Conservation (phyloP, 2,113 vertebrate genomes). For the Pipra filicauda region DNA sequence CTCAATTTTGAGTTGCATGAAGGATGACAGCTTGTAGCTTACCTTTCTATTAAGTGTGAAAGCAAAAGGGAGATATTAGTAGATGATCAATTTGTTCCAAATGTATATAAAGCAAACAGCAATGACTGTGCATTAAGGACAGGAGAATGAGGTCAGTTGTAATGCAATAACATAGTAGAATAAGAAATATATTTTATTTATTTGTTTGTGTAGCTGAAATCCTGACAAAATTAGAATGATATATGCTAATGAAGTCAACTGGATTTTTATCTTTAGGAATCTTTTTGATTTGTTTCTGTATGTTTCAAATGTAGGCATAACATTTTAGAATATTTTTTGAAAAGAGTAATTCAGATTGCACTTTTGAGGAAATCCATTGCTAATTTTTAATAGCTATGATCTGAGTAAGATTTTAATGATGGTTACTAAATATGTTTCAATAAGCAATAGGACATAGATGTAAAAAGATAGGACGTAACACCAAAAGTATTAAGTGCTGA, state of each 20-base stretch:
- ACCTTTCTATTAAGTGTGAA: not conserved
- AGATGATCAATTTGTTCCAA: not conserved
- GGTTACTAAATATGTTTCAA: not conserved
- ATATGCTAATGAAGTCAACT: not conserved
- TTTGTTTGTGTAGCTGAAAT: not conserved
- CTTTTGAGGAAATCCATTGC: not conserved
- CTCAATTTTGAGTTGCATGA: not conserved
- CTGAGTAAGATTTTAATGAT: not conserved
- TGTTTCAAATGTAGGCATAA: not conserved
- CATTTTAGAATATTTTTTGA: not conserved
- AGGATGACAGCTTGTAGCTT: not conserved
- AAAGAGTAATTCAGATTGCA: not conserved
- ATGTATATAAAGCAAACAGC: not conserved
- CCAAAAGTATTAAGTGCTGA: no score
- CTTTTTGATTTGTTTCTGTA: not conserved
- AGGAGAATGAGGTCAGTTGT: not conserved
- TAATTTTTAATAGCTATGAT: not conserved
- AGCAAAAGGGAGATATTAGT: not conserved
- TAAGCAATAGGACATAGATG: not conserved
- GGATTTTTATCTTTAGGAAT: not conserved
- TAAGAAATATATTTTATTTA: not conserved
- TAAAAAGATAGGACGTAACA: not conserved
- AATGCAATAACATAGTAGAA: not conserved
- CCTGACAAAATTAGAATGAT: not conserved
- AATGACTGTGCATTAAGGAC: not conserved